Conservation (phyloP, 1,140 invertebrate species). For the Drosophila bifasciata region DNA sequence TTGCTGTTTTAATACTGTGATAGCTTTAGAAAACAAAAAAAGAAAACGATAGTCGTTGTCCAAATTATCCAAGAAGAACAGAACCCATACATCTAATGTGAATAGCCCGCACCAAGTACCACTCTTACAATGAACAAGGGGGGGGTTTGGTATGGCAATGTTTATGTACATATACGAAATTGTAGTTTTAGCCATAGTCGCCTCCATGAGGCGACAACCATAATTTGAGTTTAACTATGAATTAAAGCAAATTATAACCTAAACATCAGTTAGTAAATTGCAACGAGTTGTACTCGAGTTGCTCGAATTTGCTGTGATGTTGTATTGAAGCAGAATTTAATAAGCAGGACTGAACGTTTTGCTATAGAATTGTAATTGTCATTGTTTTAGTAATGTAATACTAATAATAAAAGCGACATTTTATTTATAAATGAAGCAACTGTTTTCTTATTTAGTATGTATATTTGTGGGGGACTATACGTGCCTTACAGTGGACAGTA, state of each 20-base stretch:
- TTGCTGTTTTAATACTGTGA: conserved; percentile 61
- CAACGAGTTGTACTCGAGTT: conserved; percentile 50
- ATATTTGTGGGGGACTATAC: too few relatives aligned
- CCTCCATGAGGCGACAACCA: conserved; percentile 53
- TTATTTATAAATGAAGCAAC: conserved; percentile 1
- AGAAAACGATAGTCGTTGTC: conserved; percentile 25
- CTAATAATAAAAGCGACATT: conserved; percentile 13
- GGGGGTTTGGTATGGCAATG: too few relatives aligned
- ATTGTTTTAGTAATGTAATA: conserved; percentile 30
- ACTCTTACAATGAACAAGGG: too few relatives aligned
- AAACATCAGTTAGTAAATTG: conserved; percentile 50
- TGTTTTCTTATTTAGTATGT: not conserved
- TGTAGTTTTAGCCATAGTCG: conserved; percentile 7
- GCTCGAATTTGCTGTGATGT: conserved; percentile 68
- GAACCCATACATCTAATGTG: too few relatives aligned
- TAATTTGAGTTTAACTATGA: conserved; percentile 61
- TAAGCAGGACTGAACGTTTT: conserved; percentile 33
- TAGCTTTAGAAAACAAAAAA: conserved; percentile 56
- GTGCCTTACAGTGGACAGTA: too few relatives aligned
- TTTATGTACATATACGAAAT: too few relatives aligned
- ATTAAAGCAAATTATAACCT: conserved; percentile 52
- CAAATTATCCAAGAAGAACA: not conserved
- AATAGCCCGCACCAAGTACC: too few relatives aligned
- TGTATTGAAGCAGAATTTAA: conserved; percentile 61
- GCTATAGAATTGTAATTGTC: conserved; percentile 34